These are phyloP conservation scores for Fukomys damarensis DNA, from an alignment of 2,113 vertebrate genomes.

Conservation along the genomic window DNA sequence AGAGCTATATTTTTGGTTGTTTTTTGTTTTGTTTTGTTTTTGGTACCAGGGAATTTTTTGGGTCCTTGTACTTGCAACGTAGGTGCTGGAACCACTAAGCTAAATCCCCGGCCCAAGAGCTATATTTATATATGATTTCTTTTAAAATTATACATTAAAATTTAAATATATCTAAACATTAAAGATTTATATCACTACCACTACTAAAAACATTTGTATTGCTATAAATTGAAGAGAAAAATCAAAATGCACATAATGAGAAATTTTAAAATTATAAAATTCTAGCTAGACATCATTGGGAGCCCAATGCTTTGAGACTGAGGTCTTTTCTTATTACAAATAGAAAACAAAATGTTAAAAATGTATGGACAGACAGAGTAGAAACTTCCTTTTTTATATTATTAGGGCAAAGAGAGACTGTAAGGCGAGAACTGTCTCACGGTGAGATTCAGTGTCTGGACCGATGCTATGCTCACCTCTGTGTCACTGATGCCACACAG, in stretches of 20 bases:
- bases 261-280: not conserved
- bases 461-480: not conserved
- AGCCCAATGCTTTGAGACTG: not conserved
- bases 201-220: conserved; percentile 2
- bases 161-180: not conserved
- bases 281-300: not conserved
- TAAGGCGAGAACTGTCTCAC: not conserved
- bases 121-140: not conserved
- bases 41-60: no score
- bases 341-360: not conserved
- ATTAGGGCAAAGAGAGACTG: not conserved
- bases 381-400: not conserved
- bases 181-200: not conserved
- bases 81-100: no score
- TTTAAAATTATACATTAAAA: conserved; percentile 2
- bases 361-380: not conserved
- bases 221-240: not conserved
- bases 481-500: not conserved
- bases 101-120: no score
- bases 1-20: no score
- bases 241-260: not conserved
- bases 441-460: not conserved
- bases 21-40: no score
- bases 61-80: no score
- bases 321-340: not conserved